phyloP scores from a whole-genome alignment of 2,113 vertebrate species.

The Buteo buteo region DNA sequence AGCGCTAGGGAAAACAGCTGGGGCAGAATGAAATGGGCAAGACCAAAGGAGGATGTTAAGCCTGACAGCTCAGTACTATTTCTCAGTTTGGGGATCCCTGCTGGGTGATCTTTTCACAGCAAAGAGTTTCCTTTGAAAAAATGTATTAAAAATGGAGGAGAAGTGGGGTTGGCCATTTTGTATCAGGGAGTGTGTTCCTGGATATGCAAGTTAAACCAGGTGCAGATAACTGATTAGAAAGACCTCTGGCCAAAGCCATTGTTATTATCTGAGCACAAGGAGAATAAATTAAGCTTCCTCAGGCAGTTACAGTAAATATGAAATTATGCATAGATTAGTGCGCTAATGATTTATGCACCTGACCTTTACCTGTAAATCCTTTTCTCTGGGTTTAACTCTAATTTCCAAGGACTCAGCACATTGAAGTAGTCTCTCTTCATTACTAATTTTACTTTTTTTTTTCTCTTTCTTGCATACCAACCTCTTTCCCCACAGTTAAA shows the following conservation, averaged over 20 bases:
- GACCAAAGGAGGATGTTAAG: background rate
- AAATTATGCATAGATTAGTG: background rate
- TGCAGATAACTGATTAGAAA: background rate
- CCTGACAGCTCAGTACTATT: background rate
- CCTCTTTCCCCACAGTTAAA: background rate
- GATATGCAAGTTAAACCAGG: background rate
- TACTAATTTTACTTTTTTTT: background rate
- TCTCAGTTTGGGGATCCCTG: background rate
- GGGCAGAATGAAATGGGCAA: background rate
- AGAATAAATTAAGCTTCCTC: conserved; percentile 7
- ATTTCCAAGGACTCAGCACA: background rate
- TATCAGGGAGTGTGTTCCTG: background rate
- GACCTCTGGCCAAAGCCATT: background rate
- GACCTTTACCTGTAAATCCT: background rate
- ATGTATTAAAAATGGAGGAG: background rate
- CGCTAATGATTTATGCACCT: background rate
- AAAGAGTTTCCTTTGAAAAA: background rate
- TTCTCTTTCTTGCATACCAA: background rate
- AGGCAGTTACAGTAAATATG: conserved; percentile 3
- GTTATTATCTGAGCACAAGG: background rate
- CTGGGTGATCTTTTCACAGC: background rate
- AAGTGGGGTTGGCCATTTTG: background rate
- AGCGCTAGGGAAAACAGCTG: background rate
- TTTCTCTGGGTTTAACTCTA: background rate
- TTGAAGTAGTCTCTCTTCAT: background rate